Evolutionary conservation across 2,113 vertebrate species (phyloP).

Genomic region (Hippolais icterina): DNA sequence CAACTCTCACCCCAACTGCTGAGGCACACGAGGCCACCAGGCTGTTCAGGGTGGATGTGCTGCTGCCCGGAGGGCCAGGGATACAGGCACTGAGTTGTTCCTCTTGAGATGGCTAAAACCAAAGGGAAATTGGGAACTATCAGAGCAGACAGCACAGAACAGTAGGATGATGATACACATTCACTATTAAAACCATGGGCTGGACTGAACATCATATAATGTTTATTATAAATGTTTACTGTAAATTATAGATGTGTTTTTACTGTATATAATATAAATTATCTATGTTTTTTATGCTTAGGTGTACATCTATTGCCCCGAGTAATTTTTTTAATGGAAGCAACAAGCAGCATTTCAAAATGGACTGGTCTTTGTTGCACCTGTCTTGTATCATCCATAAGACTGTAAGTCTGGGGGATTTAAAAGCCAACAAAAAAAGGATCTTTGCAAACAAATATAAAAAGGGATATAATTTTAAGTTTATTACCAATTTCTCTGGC

Average conservation of each 20-base stretch:
- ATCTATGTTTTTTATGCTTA: background rate
- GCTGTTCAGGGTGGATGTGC: conserved; percentile 87
- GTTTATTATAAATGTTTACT: background rate
- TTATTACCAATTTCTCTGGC: background rate
- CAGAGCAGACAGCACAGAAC: background rate
- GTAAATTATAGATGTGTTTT: background rate
- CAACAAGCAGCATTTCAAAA: background rate
- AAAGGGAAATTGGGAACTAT: background rate
- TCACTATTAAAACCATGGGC: background rate
- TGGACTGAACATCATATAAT: background rate
- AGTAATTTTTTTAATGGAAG: background rate
- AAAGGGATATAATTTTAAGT: background rate
- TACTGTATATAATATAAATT: background rate
- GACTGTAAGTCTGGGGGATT: background rate
- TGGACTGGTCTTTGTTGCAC: background rate
- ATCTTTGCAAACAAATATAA: background rate
- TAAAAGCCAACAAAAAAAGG: background rate
- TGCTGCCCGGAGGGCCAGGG: conserved; percentile 70
- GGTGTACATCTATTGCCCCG: background rate
- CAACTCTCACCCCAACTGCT: conserved; percentile 90
- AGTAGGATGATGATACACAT: background rate
- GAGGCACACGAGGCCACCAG: conserved; percentile 93
- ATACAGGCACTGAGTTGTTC: conserved; percentile 61
- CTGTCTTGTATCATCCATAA: background rate
- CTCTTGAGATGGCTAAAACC: conserved; percentile 75